Evolutionary conservation across 2,113 vertebrate species (phyloP).

Genomic region (Accipiter cooperii): DNA sequence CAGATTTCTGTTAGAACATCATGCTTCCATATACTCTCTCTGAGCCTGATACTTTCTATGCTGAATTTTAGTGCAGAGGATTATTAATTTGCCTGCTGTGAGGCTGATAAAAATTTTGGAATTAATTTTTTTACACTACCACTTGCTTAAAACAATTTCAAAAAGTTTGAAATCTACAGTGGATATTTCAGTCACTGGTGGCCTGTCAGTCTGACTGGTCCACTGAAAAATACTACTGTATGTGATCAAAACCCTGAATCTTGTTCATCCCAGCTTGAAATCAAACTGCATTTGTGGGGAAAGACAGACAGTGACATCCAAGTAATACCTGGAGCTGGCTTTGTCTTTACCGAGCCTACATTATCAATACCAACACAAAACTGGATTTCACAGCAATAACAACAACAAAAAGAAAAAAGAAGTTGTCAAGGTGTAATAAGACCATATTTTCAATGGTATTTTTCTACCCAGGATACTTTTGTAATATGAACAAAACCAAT

Average conservation of each 20-base stretch:
- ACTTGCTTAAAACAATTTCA: neutral
- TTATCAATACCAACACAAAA: neutral
- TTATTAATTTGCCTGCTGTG: neutral
- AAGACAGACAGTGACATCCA: neutral
- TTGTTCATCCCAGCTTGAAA: neutral
- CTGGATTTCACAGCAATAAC: no score
- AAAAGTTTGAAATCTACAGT: neutral
- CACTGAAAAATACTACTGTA: neutral
- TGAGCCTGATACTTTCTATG: neutral
- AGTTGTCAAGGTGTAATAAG: neutral
- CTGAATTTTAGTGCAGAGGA: neutral
- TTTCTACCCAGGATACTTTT: neutral
- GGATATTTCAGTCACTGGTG: neutral
- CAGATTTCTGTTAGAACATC: neutral
- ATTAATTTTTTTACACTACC: neutral
- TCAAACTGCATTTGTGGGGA: neutral
- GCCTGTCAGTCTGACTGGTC: neutral
- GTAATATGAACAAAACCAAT: neutral
- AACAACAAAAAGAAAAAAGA: neutral
- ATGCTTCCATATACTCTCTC: neutral
- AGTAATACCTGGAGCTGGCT: neutral
- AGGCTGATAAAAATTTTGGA: neutral
- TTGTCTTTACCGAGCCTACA: neutral
- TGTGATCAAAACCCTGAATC: neutral
- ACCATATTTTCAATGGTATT: neutral